phyloP scores from a whole-genome alignment of 2,113 vertebrate genomes.

The Tinamus guttatus region DNA sequence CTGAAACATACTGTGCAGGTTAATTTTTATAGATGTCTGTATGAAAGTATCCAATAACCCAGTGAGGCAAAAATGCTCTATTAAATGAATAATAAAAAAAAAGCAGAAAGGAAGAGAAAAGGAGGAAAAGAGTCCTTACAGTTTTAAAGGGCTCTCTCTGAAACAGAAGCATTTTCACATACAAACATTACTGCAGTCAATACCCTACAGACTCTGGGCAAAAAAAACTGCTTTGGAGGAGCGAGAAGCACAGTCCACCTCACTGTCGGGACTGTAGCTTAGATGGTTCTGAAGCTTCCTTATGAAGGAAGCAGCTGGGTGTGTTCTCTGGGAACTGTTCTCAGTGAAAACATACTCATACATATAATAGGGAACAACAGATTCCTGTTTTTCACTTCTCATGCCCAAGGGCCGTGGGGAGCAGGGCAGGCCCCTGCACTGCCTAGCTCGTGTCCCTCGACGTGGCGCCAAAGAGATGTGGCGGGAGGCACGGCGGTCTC shows the following conservation, averaged over 20 bases:
- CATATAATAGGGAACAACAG: neutral
- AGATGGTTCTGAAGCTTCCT: neutral
- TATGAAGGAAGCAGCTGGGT: neutral
- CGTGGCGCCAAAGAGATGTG: neutral
- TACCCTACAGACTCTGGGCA: neutral
- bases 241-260: fast-evolving
- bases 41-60: neutral
- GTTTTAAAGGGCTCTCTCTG: neutral
- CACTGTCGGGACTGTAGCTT: neutral
- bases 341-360: neutral
- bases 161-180: fast-evolving
- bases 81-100: neutral
- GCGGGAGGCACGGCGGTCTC: neutral
- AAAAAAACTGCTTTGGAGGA: neutral
- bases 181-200: neutral
- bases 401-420: neutral
- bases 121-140: neutral
- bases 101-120: too few relatives aligned
- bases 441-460: neutral
- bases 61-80: neutral
- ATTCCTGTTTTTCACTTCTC: neutral
- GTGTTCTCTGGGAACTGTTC: neutral
- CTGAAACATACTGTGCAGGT: neutral
- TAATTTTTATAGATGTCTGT: neutral
- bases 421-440: neutral